Evolutionary conservation across 2,113 vertebrate species (phyloP), one percentile per base, ranked within the genome.

Genomic region (Gavia stellata): DNA sequence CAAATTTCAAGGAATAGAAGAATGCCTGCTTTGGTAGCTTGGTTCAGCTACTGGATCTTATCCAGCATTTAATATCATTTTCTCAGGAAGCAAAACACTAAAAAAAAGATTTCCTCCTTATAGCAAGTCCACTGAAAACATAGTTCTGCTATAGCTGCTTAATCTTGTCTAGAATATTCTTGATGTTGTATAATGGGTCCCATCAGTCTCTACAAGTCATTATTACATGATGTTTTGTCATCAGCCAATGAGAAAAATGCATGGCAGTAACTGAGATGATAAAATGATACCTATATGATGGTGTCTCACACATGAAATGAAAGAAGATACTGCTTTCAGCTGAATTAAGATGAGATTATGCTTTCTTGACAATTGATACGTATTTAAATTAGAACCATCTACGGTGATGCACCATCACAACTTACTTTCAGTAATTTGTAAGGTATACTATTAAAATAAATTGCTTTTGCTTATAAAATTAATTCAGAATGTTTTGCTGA

Each of bases 371-470:
- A 70, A 40, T 23, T 19, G 31, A 63, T 29, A 81, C 4, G 10
- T 50, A 52, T 61, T 59, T 55, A 67, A 50, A 50, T 47, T n/a
- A 42, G 38, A 81, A 12, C 4, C 6, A 29, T 44, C 72, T 40
- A 36, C 0, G 0, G 6, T 40, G 17, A 31, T 25, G 5, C 8
- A 49, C 9, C 14, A 36, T n/a, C 29, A 50, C 6, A 61, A 16
- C 8, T 20, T n/a, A 40, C 24, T 38, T 84, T 52, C n/a, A 55
- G 6, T 50, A 73, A 53, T 42, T 77, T 31, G 7, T 17, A 55
- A 88, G 19, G 12, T 29, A 63, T n/a, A 31, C 3, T 52, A 42
- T 36, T 34, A 45, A 47, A 63, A n/a, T 10, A 55, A 21, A 55
- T 42, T n/a, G 4, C 3, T 47, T 49, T 42, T 62, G 7, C 18